Percentiles rank a stretch among this genome's conserved stretches.
Conservation (phyloP, 2,888 invertebrate genomes). For the Drosophila infuscata region DNA sequence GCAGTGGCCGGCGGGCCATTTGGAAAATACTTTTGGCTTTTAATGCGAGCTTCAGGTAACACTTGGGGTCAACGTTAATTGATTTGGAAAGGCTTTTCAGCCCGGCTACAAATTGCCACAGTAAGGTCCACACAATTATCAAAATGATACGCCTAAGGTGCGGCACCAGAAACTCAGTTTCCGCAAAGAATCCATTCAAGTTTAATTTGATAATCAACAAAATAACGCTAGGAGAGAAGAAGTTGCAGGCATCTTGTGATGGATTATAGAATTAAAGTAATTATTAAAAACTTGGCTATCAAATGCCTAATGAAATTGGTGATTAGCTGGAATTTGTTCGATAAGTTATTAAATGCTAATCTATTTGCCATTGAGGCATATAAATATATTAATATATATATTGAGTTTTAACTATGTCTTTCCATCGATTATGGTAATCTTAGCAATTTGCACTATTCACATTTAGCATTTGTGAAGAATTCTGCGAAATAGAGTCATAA, state of each 20-base stretch:
- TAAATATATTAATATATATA: background rate
- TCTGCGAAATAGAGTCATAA: background rate
- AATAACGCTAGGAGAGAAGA: background rate
- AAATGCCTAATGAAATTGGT: background rate
- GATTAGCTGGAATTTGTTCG: background rate
- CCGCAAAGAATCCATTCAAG: conserved; percentile 41
- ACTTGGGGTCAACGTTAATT: conserved; percentile 71
- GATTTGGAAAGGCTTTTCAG: conserved; percentile 74
- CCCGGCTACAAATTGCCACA: conserved; percentile 42
- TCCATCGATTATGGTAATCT: background rate
- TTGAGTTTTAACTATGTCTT: background rate
- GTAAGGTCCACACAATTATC: conserved; percentile 51
- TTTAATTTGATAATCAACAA: conserved; percentile 32
- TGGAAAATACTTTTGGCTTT: conserved; percentile 53
- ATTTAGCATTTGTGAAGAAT: background rate
- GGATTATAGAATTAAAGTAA: background rate
- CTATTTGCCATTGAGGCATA: background rate
- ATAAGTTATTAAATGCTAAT: background rate
- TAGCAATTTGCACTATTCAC: background rate
- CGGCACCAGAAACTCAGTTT: conserved; percentile 28
- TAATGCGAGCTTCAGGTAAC: conserved; percentile 58
- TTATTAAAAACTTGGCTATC: conserved; percentile 9
- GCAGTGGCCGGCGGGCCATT: conserved; percentile 45
- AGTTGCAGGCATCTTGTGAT: background rate
- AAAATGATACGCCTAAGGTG: conserved; percentile 54